Percentiles rank a stretch among this genome's conserved stretches.
phyloP scores from a whole-genome alignment of 2,113 vertebrate genomes.

The Etheostoma cragini region DNA sequence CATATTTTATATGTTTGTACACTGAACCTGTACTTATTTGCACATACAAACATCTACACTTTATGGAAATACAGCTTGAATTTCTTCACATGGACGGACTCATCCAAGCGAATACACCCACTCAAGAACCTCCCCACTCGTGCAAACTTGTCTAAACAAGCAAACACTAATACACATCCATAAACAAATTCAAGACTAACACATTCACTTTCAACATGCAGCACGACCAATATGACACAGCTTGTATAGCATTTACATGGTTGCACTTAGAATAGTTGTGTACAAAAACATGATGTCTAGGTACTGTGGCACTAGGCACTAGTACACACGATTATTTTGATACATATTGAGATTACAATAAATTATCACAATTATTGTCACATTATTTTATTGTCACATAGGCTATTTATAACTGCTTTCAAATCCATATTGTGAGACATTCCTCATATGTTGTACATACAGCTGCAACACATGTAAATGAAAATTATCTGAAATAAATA shows the following conservation, averaged over 20 bases:
- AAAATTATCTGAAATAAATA: too few species aligned
- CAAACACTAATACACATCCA: conserved; percentile 43
- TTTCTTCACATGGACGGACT: conserved; percentile 40
- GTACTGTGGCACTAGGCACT: neutral
- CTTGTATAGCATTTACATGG: conserved; percentile 53
- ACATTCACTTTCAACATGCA: conserved; percentile 46
- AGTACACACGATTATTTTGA: too few species aligned
- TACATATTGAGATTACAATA: too few species aligned
- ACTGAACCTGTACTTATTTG: conserved; percentile 18
- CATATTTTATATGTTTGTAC: neutral
- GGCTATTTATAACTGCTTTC: too few species aligned
- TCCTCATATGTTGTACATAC: too few species aligned
- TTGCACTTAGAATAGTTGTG: conserved; percentile 52
- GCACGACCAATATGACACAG: conserved; percentile 45
- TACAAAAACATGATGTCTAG: conserved; percentile 41
- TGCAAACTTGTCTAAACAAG: conserved; percentile 37
- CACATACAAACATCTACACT: conserved; percentile 17
- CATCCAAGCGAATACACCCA: conserved; percentile 38
- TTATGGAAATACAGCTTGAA: conserved; percentile 37
- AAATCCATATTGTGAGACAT: too few species aligned
- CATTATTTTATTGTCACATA: too few species aligned
- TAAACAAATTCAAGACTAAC: conserved; percentile 45
- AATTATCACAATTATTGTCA: too few species aligned
- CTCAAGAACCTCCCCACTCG: neutral
- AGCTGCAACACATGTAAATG: too few species aligned